Evolutionary conservation across 2,113 vertebrate genomes (phyloP).

Genomic region (Zootoca vivipara): DNA sequence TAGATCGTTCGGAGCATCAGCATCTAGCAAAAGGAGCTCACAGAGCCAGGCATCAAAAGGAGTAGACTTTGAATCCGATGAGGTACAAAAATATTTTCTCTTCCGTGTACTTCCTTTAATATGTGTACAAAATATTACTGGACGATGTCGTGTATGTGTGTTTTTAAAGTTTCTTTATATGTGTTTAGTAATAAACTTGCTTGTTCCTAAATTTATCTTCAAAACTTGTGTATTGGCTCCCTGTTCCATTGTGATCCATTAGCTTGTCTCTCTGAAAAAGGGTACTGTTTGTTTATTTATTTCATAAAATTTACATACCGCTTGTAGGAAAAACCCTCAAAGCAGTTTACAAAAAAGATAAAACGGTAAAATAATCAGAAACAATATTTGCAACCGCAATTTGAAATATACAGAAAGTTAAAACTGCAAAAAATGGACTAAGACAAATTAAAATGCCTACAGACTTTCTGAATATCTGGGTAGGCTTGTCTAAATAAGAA

Average conservation of each 20-base stretch:
- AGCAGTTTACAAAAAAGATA: too few species aligned
- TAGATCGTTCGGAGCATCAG: conserved; percentile 56
- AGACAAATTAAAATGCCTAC: too few species aligned
- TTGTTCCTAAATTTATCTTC: not conserved
- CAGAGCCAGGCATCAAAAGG: conserved; percentile 83
- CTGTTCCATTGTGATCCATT: not conserved
- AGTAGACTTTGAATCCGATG: conserved; percentile 84
- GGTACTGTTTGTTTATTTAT: too few species aligned
- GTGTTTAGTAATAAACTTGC: not conserved
- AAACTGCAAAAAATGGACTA: too few species aligned
- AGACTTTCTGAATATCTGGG: too few species aligned
- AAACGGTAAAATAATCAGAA: too few species aligned
- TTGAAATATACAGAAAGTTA: too few species aligned
- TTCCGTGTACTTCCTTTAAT: not conserved
- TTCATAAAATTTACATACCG: too few species aligned
- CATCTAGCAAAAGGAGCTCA: conserved; percentile 71
- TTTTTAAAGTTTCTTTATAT: not conserved
- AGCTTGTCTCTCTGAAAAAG: not conserved
- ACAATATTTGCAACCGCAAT: too few species aligned
- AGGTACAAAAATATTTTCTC: conserved; percentile 71
- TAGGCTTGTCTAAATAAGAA: too few species aligned
- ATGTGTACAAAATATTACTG: not conserved
- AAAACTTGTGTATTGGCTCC: not conserved
- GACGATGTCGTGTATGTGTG: not conserved
- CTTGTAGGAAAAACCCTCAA: too few species aligned